Evolutionary conservation across 1,140 invertebrate genomes (phyloP), one percentile per base, ranked within the genome.

Genomic region (Anoplolepis gracilipes): DNA sequence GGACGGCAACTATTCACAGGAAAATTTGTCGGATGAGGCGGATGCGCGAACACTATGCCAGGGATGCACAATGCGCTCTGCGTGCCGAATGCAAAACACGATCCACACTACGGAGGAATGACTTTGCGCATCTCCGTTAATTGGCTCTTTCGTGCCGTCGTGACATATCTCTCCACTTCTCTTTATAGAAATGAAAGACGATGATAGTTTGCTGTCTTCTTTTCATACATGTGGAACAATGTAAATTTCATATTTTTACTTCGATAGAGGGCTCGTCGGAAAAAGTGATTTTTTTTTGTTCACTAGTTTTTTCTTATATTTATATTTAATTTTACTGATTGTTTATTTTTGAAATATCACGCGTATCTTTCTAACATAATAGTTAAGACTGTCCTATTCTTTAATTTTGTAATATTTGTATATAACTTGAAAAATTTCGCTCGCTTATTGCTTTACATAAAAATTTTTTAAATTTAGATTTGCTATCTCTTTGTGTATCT

Each of bases 41-140:
- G 46, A 49, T 49, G 36, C 78, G 67, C 67, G 30, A 79, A 42
- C 22, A 59, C 65, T 59, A 73, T 82, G 78, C 53, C 67, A 59
- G 67, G 33, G 53, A 82, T 72, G 67, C 78, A 82, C 67, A 59
- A 59, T 82, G 53, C 25, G 59, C 67, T 73, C 22, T 16, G 67
- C 78, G 78, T 73, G 78, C 78, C 78, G 67, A 82, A 82, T 82
- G 55, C 78, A 82, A 82, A 82, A 82, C 78, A 82, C 67, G 53
- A 39, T 53, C 39, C 25, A 39, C 67, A 36, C 53, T n/a, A 59
- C 65, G 25, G 42, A 53, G 39, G n/a, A 49, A 49, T 72, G 65
- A 81, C 65, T 81, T 72, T 33, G 65, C 46, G 78, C 65, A 81
- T 57, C 33, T 67, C 33, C 33, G 25, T 55, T 82, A 82, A 82